Conservation (phyloP, 2,797 vertebrate genomes). For the Bradypus variegatus region DNA sequence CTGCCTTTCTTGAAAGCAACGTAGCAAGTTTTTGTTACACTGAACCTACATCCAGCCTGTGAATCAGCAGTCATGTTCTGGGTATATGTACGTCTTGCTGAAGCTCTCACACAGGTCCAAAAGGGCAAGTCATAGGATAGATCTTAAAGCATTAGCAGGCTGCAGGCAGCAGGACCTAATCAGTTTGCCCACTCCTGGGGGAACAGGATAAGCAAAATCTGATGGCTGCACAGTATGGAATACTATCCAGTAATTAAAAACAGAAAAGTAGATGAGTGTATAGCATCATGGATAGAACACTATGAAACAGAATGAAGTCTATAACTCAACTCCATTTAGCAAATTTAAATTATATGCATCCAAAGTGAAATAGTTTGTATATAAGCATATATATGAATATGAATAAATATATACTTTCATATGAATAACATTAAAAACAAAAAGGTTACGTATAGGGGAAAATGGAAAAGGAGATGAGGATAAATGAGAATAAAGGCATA, state of each 20-base stretch:
- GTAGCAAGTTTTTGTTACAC: neutral
- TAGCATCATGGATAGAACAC: neutral
- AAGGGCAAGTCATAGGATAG: rapidly evolving
- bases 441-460: neutral
- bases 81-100: neutral
- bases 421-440: neutral
- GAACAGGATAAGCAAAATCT: neutral
- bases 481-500: neutral
- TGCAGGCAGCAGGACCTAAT: neutral
- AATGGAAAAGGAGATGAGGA: neutral
- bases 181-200: neutral
- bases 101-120: neutral
- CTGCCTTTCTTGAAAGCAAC: neutral
- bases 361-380: neutral
- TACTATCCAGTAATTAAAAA: neutral
- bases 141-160: neutral
- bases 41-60: neutral
- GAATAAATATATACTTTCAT: neutral
- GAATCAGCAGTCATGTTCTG: neutral
- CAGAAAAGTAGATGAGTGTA: too few species aligned
- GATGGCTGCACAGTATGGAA: neutral
- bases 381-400: neutral
- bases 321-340: neutral
- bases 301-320: neutral
- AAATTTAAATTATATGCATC: neutral